phyloP scores from a whole-genome alignment of 2,797 vertebrate species.

The Spatula clypeata region DNA sequence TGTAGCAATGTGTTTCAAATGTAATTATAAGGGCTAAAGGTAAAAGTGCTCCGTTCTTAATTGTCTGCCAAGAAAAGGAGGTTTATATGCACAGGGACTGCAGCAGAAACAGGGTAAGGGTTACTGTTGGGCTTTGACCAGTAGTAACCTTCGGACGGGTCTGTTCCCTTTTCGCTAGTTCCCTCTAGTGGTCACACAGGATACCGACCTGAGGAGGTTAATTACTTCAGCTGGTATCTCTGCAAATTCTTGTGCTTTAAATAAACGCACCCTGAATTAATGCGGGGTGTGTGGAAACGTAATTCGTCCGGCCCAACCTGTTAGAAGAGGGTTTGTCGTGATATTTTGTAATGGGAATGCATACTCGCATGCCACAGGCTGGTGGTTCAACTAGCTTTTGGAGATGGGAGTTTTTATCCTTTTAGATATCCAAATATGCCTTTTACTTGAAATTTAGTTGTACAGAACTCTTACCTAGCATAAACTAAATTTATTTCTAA shows the following conservation, averaged over 20 bases:
- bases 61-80: not conserved
- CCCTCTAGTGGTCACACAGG: conserved; percentile 79
- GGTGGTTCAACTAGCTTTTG: not conserved
- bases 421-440: not conserved
- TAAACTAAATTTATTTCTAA: not conserved
- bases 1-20: not conserved
- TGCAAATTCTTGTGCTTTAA: not conserved
- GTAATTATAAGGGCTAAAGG: conserved; percentile 61
- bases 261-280: rapidly evolving
- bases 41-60: conserved; percentile 4
- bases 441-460: not conserved
- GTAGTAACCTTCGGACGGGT: conserved; percentile 81
- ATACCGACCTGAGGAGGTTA: not conserved
- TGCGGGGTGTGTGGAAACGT: not conserved
- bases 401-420: not conserved
- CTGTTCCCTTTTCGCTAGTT: conserved; percentile 8
- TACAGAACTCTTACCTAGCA: not conserved
- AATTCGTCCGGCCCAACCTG: not conserved
- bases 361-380: rapidly evolving
- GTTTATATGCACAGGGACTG: not conserved
- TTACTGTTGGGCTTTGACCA: conserved; percentile 86
- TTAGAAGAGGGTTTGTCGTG: not conserved
- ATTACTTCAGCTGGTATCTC: not conserved
- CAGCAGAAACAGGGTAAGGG: conserved; percentile 55
- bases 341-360: not conserved